Conservation (phyloP, 2,113 vertebrate species). For the Eulemur macaco region DNA sequence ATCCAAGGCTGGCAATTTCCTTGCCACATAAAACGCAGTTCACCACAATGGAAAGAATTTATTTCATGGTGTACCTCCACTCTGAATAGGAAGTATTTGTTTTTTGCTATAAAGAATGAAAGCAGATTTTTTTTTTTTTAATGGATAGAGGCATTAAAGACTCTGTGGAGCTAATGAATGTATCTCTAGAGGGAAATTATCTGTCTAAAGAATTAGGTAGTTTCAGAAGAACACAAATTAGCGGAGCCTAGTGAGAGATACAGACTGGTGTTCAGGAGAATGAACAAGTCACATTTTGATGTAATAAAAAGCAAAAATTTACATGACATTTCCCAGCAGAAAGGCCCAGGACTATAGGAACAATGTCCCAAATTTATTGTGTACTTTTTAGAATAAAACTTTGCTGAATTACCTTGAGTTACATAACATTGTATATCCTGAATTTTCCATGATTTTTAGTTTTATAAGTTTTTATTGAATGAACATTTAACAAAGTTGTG, state of each 20-base stretch:
- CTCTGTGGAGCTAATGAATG: no score
- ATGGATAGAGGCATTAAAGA: neutral
- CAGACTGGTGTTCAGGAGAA: neutral
- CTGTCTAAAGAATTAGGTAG: neutral
- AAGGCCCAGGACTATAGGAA: neutral
- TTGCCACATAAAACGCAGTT: neutral
- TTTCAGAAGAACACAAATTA: neutral
- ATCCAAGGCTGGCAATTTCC: neutral
- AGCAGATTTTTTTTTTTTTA: neutral
- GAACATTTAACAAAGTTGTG: neutral
- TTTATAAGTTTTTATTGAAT: neutral
- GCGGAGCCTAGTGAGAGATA: neutral
- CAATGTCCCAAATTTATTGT: neutral
- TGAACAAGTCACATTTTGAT: neutral
- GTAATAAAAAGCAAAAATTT: neutral
- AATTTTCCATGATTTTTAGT: slow-evolving; percentile 3
- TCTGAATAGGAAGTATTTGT: neutral
- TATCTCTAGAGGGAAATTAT: neutral
- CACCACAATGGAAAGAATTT: neutral
- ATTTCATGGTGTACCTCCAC: neutral
- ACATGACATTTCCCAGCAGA: neutral
- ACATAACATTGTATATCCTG: neutral
- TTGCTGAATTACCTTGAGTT: neutral
- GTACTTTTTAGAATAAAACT: neutral
- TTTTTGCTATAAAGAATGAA: neutral